Evolutionary conservation across 2,113 vertebrate genomes (phyloP).

Genomic region (Prunella himalayana): DNA sequence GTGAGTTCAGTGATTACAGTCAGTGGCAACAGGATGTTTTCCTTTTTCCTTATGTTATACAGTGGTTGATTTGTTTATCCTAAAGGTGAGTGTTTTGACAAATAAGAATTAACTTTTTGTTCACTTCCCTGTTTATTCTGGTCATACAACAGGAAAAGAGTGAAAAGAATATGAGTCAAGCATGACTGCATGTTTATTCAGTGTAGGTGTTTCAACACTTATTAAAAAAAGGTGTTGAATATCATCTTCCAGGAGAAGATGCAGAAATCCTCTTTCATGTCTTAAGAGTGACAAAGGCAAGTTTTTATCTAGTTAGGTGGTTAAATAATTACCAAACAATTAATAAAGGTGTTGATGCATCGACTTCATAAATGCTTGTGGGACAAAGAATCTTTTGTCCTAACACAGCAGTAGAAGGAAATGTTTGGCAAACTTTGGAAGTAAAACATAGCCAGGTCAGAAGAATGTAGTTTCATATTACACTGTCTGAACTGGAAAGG

Average conservation of each 20-base stretch:
- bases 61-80: neutral
- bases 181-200: neutral
- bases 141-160: neutral
- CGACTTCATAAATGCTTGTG: neutral
- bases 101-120: neutral
- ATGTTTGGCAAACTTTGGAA: neutral
- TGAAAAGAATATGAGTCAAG: neutral
- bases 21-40: constrained; percentile 8
- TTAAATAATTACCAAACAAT: constrained; percentile 13
- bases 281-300: neutral
- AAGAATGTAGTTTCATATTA: neutral
- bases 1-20: neutral
- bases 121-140: constrained; percentile 17
- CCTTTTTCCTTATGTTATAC: neutral
- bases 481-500: neutral
- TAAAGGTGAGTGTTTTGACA: neutral
- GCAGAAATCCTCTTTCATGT: neutral
- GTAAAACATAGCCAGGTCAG: neutral
- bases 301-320: neutral
- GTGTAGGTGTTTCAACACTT: neutral
- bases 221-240: neutral
- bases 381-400: neutral
- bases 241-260: neutral
- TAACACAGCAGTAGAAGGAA: neutral
- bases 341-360: constrained; percentile 13